Evolutionary conservation across 2,797 vertebrate genomes (phyloP), one percentile per base, ranked within the genome.

Genomic region (Hafferia zeledoni): DNA sequence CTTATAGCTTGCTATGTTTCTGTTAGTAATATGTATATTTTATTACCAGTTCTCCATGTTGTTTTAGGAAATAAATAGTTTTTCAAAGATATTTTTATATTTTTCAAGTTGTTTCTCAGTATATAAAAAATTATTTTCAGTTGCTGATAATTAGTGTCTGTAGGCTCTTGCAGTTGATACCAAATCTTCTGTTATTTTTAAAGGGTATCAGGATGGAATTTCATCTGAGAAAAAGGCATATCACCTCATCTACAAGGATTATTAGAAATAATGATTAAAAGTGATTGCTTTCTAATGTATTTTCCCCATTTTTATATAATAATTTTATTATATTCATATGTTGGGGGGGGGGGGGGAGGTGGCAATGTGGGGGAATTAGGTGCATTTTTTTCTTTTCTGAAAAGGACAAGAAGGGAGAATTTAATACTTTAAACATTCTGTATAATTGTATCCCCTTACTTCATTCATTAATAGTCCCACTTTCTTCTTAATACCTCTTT

Each of bases 281-380:
- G 5, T 18, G 5, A 53, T 39, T 68, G 1, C 3, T 83, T 90
- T 83, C 39, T 16, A 85, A 9, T 23, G 5, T 2, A 55, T n/a
- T 82, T 85, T 41, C 6, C 24, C 6, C 0, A 28, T 27, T 37
- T 81, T 68, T 50, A 53, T 13, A n/a, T 44, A 84, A 55, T 27
- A 17, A 37, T 69, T 75, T 76, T 35, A n/a, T 6, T 27, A 4
- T 37, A 63, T 11, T 1, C 0, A 6, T 63, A 41, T 22, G 2
- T 55, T 16, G 39, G 39, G 14, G 41, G 14, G 39, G 39, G 5
- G 41, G 41, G 41, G 41, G 41, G 10, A 37, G 35, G 35, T 10
- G 35, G 15, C 41, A 41, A 16, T 41, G 41, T 41, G 41, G 1
- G 0, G 2, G 4, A 11, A 10, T 7, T 6, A 20, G 7, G 13